Base-by-base conservation (phyloP, 2,797 vertebrate genomes). In the Clarias pachynema region DNA sequence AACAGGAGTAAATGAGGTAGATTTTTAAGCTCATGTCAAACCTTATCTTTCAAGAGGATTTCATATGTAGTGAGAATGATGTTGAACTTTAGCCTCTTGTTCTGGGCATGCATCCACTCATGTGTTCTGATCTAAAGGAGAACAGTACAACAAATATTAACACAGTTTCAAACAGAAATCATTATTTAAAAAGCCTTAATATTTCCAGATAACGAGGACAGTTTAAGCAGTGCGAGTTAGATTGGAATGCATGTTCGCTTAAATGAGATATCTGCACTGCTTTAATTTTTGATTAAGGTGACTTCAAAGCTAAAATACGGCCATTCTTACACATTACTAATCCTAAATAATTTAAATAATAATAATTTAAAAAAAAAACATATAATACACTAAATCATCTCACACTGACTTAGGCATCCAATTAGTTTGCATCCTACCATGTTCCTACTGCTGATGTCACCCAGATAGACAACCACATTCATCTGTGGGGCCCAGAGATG, bases 1-100 rank as follows among this genome's bases (percentile, higher is more conserved):
- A 65, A 74, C 3, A 53, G 24, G 6, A 59, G 0, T 77, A 22
- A 22, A 57, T 22, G 53, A 77, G 4, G 1, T 8, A 31, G 6
- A 53, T 16, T 44, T 31, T 2, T 12, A 20, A 66, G 6, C 1
- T 75, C 34, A 59, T 14, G 14, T 40, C 92, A 93, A 87, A 99
- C 98, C 96, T 99, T 99, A 92, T 99, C 98, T 92, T 99, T 99
- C 62, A 99, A 94, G 81, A 99, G 95, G 91, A 99, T 99, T 93
- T 99, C 98, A 0, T 99, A 99, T 0, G 98, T 99, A 79, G 98
- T 99, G 89, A 99, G 93, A 34, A 99, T 92, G 88, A 99, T 97
- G 92, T 99, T 99, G 87, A 99, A 97, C 91, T 99, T 99, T 90
- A 99, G 94, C 81, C 97, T 94, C 91, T 98, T 99, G 82, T 93